These are phyloP conservation scores for Drosophila tripunctata DNA, from an alignment of 2,888 invertebrate genomes.

Conservation along the genomic window DNA sequence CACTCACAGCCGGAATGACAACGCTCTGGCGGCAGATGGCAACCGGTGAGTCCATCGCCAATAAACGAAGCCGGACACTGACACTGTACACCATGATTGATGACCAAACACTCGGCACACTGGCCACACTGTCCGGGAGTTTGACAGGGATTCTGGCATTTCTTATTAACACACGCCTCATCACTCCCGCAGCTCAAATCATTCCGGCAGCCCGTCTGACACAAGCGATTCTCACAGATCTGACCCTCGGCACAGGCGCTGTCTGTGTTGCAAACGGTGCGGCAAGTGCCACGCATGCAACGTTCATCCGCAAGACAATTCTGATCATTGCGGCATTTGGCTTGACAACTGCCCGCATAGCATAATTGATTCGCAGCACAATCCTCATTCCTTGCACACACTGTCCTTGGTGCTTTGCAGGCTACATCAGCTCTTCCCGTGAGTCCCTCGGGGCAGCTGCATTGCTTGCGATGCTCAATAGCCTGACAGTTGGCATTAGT, in stretches of 20 bases:
- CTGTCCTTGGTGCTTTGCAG: conserved; percentile 88
- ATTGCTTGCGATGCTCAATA: conserved; percentile 89
- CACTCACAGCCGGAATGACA: conserved; percentile 92
- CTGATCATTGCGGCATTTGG: conserved; percentile 91
- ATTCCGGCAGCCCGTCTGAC: conserved; percentile 93
- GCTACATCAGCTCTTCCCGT: conserved; percentile 90
- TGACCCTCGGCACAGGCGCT: conserved; percentile 91
- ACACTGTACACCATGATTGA: conserved; percentile 93
- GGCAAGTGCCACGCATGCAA: conserved; percentile 92
- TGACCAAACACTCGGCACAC: conserved; percentile 92
- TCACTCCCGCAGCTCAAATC: conserved; percentile 91
- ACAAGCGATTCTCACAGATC: conserved; percentile 94
- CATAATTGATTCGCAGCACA: conserved; percentile 90
- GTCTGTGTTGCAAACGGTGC: conserved; percentile 94
- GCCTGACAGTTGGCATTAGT: conserved; percentile 91
- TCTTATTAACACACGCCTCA: conserved; percentile 92
- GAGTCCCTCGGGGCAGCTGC: conserved; percentile 89
- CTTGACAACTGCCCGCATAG: conserved; percentile 91
- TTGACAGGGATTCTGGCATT: conserved; percentile 92
- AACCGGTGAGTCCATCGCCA: conserved; percentile 92
- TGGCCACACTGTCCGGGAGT: conserved; percentile 90
- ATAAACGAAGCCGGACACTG: conserved; percentile 92
- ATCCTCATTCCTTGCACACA: conserved; percentile 88
- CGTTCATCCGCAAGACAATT: conserved; percentile 94
- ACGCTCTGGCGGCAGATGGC: conserved; percentile 88